Conservation (phyloP, 1,140 invertebrate species). For the Drosophila yakuba region DNA sequence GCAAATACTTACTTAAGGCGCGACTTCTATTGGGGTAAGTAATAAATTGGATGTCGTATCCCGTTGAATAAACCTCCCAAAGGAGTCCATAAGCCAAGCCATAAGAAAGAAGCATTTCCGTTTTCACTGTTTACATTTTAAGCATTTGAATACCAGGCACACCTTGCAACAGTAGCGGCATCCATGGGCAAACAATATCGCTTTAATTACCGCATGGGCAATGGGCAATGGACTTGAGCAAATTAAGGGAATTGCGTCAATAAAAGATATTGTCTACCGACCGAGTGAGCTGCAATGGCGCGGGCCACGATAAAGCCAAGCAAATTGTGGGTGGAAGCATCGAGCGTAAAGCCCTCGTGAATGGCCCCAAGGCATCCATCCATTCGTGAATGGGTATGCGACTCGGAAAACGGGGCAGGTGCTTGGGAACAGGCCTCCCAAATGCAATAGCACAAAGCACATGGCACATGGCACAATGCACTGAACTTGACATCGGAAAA, state of each 20-base stretch:
- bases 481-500: conserved; percentile 61
- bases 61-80: background rate
- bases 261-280: conserved; percentile 46
- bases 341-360: conserved; percentile 16
- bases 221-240: conserved; percentile 44
- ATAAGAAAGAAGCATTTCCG: background rate
- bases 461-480: conserved; percentile 22
- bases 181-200: conserved; percentile 24
- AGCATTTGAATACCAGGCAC: conserved; percentile 18
- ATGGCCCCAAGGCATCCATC: background rate
- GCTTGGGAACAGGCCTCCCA: conserved; percentile 42
- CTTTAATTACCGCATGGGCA: conserved; percentile 52
- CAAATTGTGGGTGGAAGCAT: conserved; percentile 38
- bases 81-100: conserved; percentile 4
- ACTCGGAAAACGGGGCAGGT: conserved; percentile 20
- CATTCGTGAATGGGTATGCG: background rate
- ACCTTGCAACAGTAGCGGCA: conserved; percentile 19
- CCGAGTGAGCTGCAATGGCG: conserved; percentile 11
- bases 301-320: conserved; percentile 15
- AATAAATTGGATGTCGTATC: no score
- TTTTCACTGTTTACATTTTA: conserved; percentile 34
- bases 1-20: no score
- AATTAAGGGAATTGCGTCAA: conserved; percentile 52
- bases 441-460: conserved; percentile 15
- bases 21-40: no score